Base-by-base conservation (phyloP, 2,888 invertebrate genomes). In the Athalia rosae region DNA sequence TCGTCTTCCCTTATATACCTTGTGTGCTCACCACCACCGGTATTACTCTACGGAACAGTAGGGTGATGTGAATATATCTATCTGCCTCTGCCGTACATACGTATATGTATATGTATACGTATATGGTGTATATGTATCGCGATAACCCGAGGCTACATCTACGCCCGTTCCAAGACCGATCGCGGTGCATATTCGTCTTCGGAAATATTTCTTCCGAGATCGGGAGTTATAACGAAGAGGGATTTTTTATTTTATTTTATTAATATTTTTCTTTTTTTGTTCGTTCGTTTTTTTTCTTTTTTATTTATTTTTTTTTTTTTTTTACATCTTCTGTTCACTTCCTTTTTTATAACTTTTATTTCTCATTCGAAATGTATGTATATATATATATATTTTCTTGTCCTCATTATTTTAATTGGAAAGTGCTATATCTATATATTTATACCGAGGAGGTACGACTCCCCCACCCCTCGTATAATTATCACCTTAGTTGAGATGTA, bases 21-120 rank as follows among this genome's bases (percentile, higher is more conserved):
- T 48, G 62, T 41, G 45, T 5, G 7, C 69, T 13, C 13, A 41
- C 50, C 59, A 45, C 43, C 58, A 48, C 58, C 15, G 48, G 64
- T 56, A 56, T 50, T 64, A 28, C 50, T 43, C 76, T 9, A 67
- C 11, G 59, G 48, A 67, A 59, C 43, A 80, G 81, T 78, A 80
- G 83, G 82, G 84, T 28, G 28, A 86, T 87, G 87, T 87, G 87
- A 89, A 88, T 89, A 87, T 86, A 87, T 86, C 86, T 83, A 84
- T 87, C 85, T 87, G 85, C 87, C 84, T 87, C 85, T 86, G 85
- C 87, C 86, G n/a, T n/a, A 86, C 87, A 87, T 87, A 87, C 89
- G 88, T 89, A 87, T 86, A 87, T 86, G 86, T 83, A 84, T 87
- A 85, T 87, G 85, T 87, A 85, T 86, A 85, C 86, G 85, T 86